Evolutionary conservation across 2,113 vertebrate genomes (phyloP), one percentile per base, ranked within the genome.

Genomic region (Macquaria ambigua): DNA sequence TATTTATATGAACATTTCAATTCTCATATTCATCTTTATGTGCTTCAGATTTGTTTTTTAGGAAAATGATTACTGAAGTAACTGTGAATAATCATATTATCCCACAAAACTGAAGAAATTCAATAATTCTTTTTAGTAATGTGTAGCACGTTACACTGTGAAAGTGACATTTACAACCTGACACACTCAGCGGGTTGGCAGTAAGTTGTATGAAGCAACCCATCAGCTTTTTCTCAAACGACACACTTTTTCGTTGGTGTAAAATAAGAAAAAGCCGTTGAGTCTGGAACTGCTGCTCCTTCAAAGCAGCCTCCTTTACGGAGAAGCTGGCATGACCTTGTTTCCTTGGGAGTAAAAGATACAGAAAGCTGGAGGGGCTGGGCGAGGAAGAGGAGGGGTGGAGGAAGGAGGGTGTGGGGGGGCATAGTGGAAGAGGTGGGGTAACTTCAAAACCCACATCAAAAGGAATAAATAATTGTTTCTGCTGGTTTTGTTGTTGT

Each of bases 391-490:
- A 88, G 87, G 90, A 89, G 86, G 90, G 80, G 79, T 62, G 84
- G 93, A 95, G 84, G 79, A 89, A 77, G 86, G 74, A 69, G 90
- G 82, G 67, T 31, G 50, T 93, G 16, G 53, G 59, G 83, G 74
- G 59, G 84, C 89, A 89, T 64, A 84, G 90, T 95, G 87, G 86
- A 94, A 93, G 87, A 91, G 91, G 96, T 96, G 96, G 93, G 93
- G 94, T 93, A 94, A 96, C 96, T 95, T 96, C 95, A 96, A 96
- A 96, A 95, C 95, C 94, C 95, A 98, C 97, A 97, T 99, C 97
- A 99, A 99, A 99, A 97, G 97, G 98, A 98, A 99, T 99, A 97
- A 98, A 99, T 99, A 98, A 99, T 99, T 98, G 97, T 98, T 98
- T 98, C 97, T 97, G 97, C 95, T 95, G 97, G 97, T 97, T 97